Base-by-base conservation (phyloP, 1,140 invertebrate genomes). In the Cataglyphis hispanica region DNA sequence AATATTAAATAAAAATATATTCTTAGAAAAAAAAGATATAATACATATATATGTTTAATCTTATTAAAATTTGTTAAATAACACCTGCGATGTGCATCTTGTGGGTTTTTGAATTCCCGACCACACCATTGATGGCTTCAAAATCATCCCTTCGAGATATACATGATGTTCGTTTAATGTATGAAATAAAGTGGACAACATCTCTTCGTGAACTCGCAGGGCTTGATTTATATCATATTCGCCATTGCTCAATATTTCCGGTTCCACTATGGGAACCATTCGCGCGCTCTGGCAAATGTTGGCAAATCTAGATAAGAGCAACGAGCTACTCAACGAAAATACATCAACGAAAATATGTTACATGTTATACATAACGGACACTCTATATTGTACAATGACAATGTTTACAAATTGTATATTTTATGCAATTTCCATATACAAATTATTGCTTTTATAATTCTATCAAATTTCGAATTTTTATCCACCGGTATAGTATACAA, bases 71-170 rank as follows among this genome's bases (percentile, higher is more conserved):
- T 50, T 27, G 1, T 64, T 34, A 22, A 50, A 46, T 31, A 19
- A 58, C 56, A 92, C 90, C 69, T 92, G 77, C 4, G 92, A 81
- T 1, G 67, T 84, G 70, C 69, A 89, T 66, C 85, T 89, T 53
- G 95, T 95, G 6, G 56, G n/a, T 56, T 72, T 86, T 31, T 86
- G 69, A 22, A 77, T 83, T 50, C 98, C 98, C 78, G 98, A 96
- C 13, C 98, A 98, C 16, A 98, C 98, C 99, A 99, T 99, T 96
- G 99, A 99, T 10, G 99, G 99, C 95, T 99, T 99, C 67, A 99
- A 96, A 2, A 99, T 96, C 34, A 99, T 99, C 89, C 99, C 99
- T 95, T 99, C 99, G 83, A 99, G 96, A 96, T 97, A 99, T 60
- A 99, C 98, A 92, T 99, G 98, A 94, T 99, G 99, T 93, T 99